These are phyloP conservation scores for Platycercus adscitus DNA, from an alignment of 2,113 vertebrate species.

Conservation along the genomic window DNA sequence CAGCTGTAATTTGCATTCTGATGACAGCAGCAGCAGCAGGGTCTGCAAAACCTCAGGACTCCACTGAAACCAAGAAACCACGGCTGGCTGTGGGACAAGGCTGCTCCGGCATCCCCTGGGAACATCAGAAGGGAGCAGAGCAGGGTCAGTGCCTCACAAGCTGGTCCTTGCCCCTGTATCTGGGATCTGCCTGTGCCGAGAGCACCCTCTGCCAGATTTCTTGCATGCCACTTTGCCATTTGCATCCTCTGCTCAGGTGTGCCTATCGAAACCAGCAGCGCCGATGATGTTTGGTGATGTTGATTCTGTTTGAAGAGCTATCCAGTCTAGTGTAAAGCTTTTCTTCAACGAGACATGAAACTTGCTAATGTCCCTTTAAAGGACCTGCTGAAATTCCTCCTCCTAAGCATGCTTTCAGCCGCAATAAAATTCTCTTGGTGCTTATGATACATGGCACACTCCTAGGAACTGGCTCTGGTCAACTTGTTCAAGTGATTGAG, in stretches of 20 bases:
- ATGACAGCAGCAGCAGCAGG: neutral
- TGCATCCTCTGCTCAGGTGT: neutral
- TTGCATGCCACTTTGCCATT: neutral
- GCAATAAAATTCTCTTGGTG: neutral
- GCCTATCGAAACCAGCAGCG: neutral
- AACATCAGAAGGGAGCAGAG: neutral
- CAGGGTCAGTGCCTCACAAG: no score
- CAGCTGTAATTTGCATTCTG: neutral
- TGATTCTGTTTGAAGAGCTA: neutral
- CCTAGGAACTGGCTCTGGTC: neutral
- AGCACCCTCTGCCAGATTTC: neutral
- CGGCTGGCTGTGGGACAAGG: fast-evolving
- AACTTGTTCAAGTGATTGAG: fast-evolving
- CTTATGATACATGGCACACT: neutral
- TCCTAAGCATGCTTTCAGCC: neutral
- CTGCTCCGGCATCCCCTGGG: fast-evolving
- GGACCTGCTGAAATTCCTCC: neutral
- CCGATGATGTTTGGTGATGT: no score
- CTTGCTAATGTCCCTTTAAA: neutral
- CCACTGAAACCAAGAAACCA: neutral
- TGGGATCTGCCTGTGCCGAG: neutral
- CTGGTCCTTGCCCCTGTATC: fast-evolving
- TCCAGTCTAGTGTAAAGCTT: neutral
- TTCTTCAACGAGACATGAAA: neutral
- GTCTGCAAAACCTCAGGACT: neutral